phyloP scores from a whole-genome alignment of 1,140 invertebrate genomes.

The Kradibia gibbosae region DNA sequence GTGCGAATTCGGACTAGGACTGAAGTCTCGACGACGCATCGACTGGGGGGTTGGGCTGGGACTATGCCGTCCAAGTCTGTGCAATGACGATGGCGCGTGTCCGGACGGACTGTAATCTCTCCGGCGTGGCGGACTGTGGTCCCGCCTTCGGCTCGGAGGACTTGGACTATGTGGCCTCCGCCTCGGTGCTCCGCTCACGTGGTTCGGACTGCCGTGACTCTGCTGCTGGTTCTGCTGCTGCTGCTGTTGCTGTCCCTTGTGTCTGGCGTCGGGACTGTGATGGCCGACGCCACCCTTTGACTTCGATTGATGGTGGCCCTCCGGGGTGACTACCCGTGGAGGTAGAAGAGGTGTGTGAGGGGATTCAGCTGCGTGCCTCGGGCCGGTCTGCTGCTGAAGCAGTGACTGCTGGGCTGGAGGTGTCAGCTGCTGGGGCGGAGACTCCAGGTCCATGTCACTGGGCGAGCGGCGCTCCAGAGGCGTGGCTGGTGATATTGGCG shows the following conservation, averaged over 20 bases:
- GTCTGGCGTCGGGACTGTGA: constrained; percentile 55
- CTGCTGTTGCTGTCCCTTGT: constrained; percentile 23
- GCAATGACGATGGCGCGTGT: constrained; percentile 53
- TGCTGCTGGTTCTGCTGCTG: constrained; percentile 57
- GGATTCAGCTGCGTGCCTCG: constrained; percentile 61
- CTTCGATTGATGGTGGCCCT: constrained; percentile 56
- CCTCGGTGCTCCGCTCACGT: constrained; percentile 47
- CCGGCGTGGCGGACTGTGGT: constrained; percentile 64
- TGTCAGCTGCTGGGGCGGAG: constrained; percentile 58
- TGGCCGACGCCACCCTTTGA: constrained; percentile 56
- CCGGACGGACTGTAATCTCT: constrained; percentile 65
- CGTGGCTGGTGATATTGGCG: constrained; percentile 77
- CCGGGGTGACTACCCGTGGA: constrained; percentile 70
- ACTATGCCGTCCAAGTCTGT: constrained; percentile 63
- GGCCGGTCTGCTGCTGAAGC: neutral
- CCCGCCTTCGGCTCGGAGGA: constrained; percentile 58
- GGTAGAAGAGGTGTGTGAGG: constrained; percentile 76
- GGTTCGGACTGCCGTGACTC: constrained; percentile 57
- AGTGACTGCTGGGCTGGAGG: neutral
- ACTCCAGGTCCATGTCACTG: constrained; percentile 68
- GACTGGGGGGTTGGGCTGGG: constrained; percentile 62
- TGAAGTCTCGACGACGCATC: constrained; percentile 61
- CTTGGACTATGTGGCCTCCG: constrained; percentile 67
- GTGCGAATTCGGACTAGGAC: constrained; percentile 59
- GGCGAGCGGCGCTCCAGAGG: constrained; percentile 64